These are phyloP conservation scores for Caenorhabditis auriculariae DNA, from an alignment of 2,888 invertebrate species.

Conservation along the genomic window DNA sequence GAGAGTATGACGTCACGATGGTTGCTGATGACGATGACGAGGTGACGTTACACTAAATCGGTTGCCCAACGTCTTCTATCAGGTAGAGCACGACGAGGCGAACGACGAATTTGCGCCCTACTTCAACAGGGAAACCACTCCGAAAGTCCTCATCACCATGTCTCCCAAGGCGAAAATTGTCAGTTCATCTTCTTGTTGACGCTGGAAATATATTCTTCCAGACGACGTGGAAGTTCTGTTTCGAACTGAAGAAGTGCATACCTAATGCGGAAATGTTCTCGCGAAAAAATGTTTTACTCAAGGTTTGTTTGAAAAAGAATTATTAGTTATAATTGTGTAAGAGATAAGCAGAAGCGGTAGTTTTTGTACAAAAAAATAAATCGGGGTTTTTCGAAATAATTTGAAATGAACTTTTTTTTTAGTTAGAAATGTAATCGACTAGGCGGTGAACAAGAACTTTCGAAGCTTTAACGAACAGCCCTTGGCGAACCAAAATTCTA, in stretches of 20 bases:
- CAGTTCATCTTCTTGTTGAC: background rate
- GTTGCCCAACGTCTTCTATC: background rate
- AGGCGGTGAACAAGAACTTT: too few species aligned
- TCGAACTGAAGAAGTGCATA: conserved; percentile 85
- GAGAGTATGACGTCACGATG: conserved; percentile 88
- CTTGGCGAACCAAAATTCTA: too few species aligned
- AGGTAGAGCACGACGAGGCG: conserved; percentile 68
- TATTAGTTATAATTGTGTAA: too few species aligned
- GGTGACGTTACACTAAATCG: conserved; percentile 51
- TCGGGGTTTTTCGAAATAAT: too few species aligned
- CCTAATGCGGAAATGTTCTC: conserved; percentile 87
- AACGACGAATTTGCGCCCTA: conserved; percentile 87
- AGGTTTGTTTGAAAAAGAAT: too few species aligned
- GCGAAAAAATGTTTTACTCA: conserved; percentile 83
- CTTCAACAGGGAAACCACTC: conserved; percentile 81
- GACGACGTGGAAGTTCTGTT: conserved; percentile 76
- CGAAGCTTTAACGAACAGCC: too few species aligned
- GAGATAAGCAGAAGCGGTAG: too few species aligned
- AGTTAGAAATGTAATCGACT: too few species aligned
- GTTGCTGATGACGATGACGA: conserved; percentile 75
- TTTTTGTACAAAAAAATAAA: too few species aligned
- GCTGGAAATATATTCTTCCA: conserved; percentile 18
- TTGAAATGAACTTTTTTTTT: too few species aligned
- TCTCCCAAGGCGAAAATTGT: conserved; percentile 82
- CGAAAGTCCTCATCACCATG: conserved; percentile 93